Base-by-base conservation (phyloP, 1,140 invertebrate species). In the Phortica variegata region DNA sequence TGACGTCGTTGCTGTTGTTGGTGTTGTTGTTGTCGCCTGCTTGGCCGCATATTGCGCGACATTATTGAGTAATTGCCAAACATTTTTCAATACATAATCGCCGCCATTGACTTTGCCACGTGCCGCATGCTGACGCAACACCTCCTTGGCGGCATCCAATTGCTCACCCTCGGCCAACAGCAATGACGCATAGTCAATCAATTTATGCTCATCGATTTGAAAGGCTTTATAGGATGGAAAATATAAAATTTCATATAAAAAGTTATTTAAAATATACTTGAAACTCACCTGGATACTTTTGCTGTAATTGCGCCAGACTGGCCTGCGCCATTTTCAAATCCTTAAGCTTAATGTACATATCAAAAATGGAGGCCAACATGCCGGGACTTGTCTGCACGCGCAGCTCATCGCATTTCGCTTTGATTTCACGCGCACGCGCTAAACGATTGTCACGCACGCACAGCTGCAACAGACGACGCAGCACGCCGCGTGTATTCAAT, bases 151-250 rank as follows among this genome's bases (percentile, higher is more conserved):
- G 15, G 61, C 56, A 1, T 77, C 63, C 37, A 78, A 51, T 23
- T 73, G 58, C n/a, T 62, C 49, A 9, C 75, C 48, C 4, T 76
- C n/a, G n/a, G n/a, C 51, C 0, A 82, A 61, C n/a, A 83, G 44
- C 2, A 78, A 48, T 1, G 52, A 66, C 1, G 77, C 80, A 18
- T 71, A 79, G 49, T 78, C 69, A 10, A 84, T 56, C 23, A 82
- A 61, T 59, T 83, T 83, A 34, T 71, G 76, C 42, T 65, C 71
- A 52, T 83, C 80, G 5, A 83, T 51, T n/a, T 46, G 47, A 50
- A 82, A 82, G 2, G 60, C 47, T 75, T 32, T n/a, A n/a, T 3
- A 47, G 20, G 10, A 47, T 1, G 26, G 7, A 12, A 10, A 47
- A n/a, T n/a, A 29, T 6, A 9, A 20, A 31, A 5, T 18, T 29